Evolutionary conservation across 1,140 invertebrate genomes (phyloP).

Genomic region (Drosophila malerkotliana): DNA sequence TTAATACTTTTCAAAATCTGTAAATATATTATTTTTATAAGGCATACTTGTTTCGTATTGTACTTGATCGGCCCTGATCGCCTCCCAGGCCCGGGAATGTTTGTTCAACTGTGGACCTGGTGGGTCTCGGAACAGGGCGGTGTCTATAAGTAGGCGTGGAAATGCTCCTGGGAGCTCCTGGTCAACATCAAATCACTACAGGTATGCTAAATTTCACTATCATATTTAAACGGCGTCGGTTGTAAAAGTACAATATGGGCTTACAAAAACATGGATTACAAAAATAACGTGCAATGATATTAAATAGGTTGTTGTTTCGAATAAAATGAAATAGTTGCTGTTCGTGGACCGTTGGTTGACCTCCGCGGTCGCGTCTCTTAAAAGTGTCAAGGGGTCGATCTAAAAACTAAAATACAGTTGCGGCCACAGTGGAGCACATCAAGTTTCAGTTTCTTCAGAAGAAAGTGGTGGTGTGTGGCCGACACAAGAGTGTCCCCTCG

Average conservation of each 20-base stretch:
- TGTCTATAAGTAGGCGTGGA: slow-evolving; percentile 23
- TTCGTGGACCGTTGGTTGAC: not conserved
- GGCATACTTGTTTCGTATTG: slow-evolving; percentile 39
- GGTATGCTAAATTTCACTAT: slow-evolving; percentile 33
- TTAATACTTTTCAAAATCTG: slow-evolving; percentile 60
- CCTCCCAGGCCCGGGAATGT: not conserved
- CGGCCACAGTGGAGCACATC: slow-evolving; percentile 1
- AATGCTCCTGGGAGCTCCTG: not conserved
- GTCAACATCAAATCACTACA: slow-evolving; percentile 6
- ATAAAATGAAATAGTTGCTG: slow-evolving; percentile 37
- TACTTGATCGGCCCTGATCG: slow-evolving; percentile 24
- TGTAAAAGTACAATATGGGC: slow-evolving; percentile 22
- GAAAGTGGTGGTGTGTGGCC: not conserved
- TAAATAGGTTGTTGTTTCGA: slow-evolving; percentile 6
- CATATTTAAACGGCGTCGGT: slow-evolving; percentile 13
- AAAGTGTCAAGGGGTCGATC: not conserved
- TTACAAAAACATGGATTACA: slow-evolving; percentile 31
- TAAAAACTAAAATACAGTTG: slow-evolving; percentile 9
- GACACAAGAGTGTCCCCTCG: too few relatives aligned
- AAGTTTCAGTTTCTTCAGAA: not conserved
- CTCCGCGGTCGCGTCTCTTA: not conserved
- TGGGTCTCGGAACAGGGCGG: not conserved
- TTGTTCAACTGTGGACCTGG: not conserved
- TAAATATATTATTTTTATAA: slow-evolving; percentile 32
- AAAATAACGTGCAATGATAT: slow-evolving; percentile 19